phyloP scores from a whole-genome alignment of 2,113 vertebrate species.

The Orcinus orca region DNA sequence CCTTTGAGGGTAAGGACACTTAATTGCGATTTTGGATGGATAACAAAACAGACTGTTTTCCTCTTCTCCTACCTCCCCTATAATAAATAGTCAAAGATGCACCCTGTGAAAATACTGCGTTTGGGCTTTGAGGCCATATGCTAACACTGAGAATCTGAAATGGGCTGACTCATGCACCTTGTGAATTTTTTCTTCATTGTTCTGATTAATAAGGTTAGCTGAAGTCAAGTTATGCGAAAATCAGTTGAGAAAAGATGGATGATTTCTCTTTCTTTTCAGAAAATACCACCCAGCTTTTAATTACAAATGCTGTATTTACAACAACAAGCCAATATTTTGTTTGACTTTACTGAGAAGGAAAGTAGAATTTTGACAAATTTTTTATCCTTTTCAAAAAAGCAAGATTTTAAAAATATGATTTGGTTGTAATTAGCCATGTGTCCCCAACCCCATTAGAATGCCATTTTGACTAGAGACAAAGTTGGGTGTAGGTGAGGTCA shows the following conservation, averaged over 20 bases:
- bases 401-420: background rate
- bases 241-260: conserved; percentile 38
- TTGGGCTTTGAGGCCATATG: conserved; percentile 44
- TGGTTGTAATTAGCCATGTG: background rate
- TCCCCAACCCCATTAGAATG: background rate
- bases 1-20: conserved; percentile 47
- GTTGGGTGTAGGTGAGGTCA: background rate
- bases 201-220: conserved; percentile 62
- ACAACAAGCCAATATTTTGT: conserved; percentile 18
- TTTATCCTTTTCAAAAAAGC: background rate
- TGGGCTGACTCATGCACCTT: conserved; percentile 49
- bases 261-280: conserved; percentile 45
- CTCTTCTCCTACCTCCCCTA: background rate
- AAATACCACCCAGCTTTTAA: conserved; percentile 54
- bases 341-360: background rate
- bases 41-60: conserved; percentile 34
- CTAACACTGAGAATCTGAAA: conserved; percentile 42
- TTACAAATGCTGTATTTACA: conserved; percentile 12
- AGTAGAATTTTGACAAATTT: background rate
- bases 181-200: conserved; percentile 56
- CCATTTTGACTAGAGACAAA: background rate
- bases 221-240: conserved; percentile 63
- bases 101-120: background rate
- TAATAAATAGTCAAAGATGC: conserved; percentile 34
- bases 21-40: conserved; percentile 35